Conservation (phyloP, 2,888 invertebrate species). For the Vanessa cardui region DNA sequence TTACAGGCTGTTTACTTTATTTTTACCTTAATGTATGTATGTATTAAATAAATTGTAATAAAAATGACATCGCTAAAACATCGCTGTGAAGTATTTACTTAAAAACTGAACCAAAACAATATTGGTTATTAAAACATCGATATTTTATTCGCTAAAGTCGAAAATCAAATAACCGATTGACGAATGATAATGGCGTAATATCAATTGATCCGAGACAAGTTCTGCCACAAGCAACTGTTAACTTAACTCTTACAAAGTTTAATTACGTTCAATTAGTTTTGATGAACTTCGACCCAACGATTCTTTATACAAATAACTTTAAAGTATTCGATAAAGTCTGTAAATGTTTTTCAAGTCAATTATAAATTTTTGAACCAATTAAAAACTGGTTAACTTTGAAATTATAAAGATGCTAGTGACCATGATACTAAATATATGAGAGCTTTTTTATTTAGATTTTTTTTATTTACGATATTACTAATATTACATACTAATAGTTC, state of each 20-base stretch:
- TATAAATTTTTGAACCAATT: not conserved
- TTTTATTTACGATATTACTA: too few relatives aligned
- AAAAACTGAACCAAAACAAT: too few relatives aligned
- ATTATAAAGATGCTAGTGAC: not conserved
- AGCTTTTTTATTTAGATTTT: too few relatives aligned
- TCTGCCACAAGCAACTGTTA: slow-evolving; percentile 2
- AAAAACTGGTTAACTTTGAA: not conserved
- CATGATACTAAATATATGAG: too few relatives aligned
- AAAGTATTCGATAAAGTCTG: not conserved
- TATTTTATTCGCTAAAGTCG: too few relatives aligned
- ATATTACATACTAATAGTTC: too few relatives aligned
- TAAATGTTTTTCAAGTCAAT: not conserved
- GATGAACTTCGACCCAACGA: slow-evolving; percentile 16
- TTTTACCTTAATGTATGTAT: too few relatives aligned
- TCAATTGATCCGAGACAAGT: not conserved
- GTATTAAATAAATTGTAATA: too few relatives aligned
- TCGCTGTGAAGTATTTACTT: too few relatives aligned
- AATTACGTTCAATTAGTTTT: slow-evolving; percentile 23
- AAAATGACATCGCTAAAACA: too few relatives aligned
- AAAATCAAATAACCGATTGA: not conserved
- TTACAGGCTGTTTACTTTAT: too few relatives aligned
- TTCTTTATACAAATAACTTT: slow-evolving; percentile 11
- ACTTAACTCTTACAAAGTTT: slow-evolving; percentile 17
- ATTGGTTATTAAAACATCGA: too few relatives aligned
- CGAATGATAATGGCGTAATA: not conserved